Conservation (phyloP, 1,140 invertebrate genomes). For the Saccostrea glomerata region DNA sequence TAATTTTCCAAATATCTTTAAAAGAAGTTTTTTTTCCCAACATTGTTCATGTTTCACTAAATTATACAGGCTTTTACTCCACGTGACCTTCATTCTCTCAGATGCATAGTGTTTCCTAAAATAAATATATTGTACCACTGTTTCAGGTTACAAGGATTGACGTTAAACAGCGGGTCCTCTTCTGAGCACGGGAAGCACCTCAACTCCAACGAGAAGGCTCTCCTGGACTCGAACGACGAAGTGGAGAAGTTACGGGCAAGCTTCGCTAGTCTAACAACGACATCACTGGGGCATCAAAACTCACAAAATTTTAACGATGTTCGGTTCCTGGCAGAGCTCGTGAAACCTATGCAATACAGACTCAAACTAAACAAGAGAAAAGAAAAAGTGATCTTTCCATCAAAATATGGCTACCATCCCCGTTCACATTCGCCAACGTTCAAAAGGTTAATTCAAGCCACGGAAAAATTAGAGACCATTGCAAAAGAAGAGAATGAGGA, state of each 20-base stretch:
- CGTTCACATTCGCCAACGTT: constrained; percentile 65
- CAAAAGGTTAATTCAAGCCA: constrained; percentile 61
- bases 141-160: constrained; percentile 14
- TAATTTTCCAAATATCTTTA: no score
- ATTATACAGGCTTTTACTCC: no score
- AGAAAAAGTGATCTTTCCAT: constrained; percentile 60
- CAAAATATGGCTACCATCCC: constrained; percentile 65
- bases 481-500: constrained; percentile 29
- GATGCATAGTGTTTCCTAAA: no score
- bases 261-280: constrained; percentile 11
- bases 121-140: neutral
- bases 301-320: constrained; percentile 49
- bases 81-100: no score
- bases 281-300: neutral
- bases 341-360: constrained; percentile 64
- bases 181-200: neutral
- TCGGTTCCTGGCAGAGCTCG: constrained; percentile 62
- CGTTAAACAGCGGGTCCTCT: neutral
- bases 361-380: constrained; percentile 57
- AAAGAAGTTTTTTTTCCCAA: no score
- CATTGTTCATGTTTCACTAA: no score
- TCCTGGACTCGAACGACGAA: neutral
- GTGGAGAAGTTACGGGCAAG: neutral
- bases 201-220: neutral
- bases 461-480: constrained; percentile 61